Conservation (phyloP, 2,888 invertebrate species). For the Malacosoma neustria region DNA sequence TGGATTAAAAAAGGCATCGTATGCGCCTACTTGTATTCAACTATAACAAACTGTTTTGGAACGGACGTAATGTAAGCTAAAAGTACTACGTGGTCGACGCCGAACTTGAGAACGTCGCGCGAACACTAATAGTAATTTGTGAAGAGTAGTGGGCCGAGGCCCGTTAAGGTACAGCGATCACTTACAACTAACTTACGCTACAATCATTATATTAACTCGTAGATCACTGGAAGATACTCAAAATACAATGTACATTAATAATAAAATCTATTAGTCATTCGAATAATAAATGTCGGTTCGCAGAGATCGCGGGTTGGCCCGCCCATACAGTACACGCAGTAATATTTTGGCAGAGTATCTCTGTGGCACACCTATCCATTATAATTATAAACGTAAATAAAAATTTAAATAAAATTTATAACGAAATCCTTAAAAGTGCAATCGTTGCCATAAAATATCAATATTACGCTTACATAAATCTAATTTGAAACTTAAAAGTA, state of each 20-base stretch:
- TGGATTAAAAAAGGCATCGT: too few relatives aligned
- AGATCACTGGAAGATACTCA: conserved; percentile 70
- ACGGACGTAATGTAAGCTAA: conserved; percentile 43
- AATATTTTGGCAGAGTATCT: conserved; percentile 75
- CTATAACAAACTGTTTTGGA: conserved; percentile 61
- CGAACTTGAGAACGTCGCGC: too few relatives aligned
- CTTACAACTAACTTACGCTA: conserved; percentile 59
- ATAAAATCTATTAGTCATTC: conserved; percentile 19
- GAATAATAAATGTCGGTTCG: conserved; percentile 27
- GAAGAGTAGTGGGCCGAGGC: conserved; percentile 52
- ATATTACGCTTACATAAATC: conserved; percentile 62
- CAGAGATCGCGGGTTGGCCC: not conserved
- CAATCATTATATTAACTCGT: conserved; percentile 52
- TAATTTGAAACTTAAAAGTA: conserved; percentile 58
- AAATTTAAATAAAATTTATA: conserved; percentile 71
- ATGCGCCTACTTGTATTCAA: too few relatives aligned
- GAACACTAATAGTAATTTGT: conserved; percentile 63
- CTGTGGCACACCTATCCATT: conserved; percentile 71
- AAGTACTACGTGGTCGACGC: conserved; percentile 36
- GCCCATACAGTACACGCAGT: conserved; percentile 44
- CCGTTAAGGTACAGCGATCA: conserved; percentile 59
- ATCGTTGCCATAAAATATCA: conserved; percentile 71
- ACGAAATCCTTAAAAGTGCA: conserved; percentile 69
- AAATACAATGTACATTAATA: conserved; percentile 43
- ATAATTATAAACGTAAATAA: conserved; percentile 65